Conservation (phyloP, 64 coral and sea anemone species). For the Porites australiensis region DNA sequence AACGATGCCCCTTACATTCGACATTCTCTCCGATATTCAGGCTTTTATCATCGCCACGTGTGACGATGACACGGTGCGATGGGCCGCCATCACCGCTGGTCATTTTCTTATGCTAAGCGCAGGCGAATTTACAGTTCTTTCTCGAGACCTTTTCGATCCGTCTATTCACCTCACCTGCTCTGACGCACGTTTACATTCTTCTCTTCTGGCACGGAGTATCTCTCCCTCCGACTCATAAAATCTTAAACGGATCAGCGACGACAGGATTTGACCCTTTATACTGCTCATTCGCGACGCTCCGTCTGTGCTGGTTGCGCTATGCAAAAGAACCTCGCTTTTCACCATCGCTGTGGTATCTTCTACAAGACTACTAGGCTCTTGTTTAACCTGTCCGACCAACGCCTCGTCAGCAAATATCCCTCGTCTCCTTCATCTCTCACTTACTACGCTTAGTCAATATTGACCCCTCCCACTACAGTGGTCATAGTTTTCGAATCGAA, state of each 20-base stretch:
- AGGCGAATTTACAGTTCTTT: too few relatives aligned
- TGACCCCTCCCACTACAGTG: not conserved
- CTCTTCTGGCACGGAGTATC: slow-evolving; percentile 8
- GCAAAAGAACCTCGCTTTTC: slow-evolving; percentile 5
- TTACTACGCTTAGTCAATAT: not conserved
- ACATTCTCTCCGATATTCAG: not conserved
- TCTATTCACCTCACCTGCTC: not conserved
- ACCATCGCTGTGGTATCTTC: not conserved
- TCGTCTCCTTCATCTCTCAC: not conserved
- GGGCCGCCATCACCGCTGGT: slow-evolving; percentile 6
- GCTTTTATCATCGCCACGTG: not conserved
- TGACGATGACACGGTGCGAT: not conserved
- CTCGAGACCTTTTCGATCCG: not conserved
- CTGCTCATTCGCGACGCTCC: not conserved
- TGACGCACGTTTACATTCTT: not conserved
- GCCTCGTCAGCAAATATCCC: not conserved
- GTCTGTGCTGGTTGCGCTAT: not conserved
- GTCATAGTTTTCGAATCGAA: slow-evolving; percentile 40
- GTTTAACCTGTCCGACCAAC: not conserved
- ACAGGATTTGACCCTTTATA: not conserved
- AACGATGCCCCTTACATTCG: not conserved
- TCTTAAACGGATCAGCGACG: slow-evolving; percentile 39
- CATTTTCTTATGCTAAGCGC: slow-evolving; percentile 4
- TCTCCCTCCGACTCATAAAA: slow-evolving; percentile 9
- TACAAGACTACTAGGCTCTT: not conserved